Evolutionary conservation across 2,888 invertebrate species (phyloP).

Genomic region (Erebia palarica): DNA sequence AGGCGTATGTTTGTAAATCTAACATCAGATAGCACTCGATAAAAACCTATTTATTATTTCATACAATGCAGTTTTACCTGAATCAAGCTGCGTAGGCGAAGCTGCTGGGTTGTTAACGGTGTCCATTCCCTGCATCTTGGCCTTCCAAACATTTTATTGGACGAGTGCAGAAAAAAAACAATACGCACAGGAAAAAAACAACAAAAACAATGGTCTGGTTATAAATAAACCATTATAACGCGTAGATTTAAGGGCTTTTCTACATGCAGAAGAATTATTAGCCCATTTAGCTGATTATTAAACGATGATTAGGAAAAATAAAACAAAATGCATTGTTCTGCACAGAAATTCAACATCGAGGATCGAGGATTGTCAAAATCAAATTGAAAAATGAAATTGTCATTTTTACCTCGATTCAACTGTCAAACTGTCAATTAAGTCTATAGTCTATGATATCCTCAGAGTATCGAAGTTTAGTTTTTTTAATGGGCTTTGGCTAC

Average conservation of each 20-base stretch:
- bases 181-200: conserved; percentile 6
- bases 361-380: conserved; percentile 10
- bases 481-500: no score
- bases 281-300: neutral
- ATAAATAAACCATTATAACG: conserved; percentile 16
- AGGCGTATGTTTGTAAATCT: conserved; percentile 67
- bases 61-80: conserved; percentile 77
- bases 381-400: conserved; percentile 2
- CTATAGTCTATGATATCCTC: no score
- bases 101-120: conserved; percentile 92
- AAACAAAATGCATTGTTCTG: conserved; percentile 62
- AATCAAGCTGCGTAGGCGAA: conserved; percentile 89
- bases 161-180: conserved; percentile 39
- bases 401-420: no score
- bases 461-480: no score
- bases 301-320: conserved; percentile 45
- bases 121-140: conserved; percentile 90
- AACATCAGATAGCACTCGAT: conserved; percentile 18
- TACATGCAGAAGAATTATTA: neutral
- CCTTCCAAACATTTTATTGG: conserved; percentile 78
- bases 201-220: conserved; percentile 3
- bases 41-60: neutral
- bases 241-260: neutral
- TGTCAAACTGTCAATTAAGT: no score
- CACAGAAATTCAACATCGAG: conserved; percentile 44